Conservation (phyloP, 64 coral and sea anemone genomes). For the Montipora cactus region DNA sequence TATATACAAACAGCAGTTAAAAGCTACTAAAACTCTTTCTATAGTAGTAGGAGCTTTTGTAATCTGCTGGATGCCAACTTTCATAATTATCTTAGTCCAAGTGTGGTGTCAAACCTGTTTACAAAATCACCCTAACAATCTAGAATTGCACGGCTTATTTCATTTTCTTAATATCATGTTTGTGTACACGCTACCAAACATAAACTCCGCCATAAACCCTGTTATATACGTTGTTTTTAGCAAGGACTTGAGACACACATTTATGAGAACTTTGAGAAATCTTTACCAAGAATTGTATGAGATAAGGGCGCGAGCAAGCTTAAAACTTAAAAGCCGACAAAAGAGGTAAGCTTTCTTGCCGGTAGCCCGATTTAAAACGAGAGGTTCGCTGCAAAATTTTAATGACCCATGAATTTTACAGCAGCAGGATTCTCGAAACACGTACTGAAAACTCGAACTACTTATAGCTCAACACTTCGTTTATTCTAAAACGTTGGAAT, state of each 20-base stretch:
- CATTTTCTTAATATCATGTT: slow-evolving; percentile 75
- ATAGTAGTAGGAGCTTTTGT: slow-evolving; percentile 87
- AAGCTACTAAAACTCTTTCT: slow-evolving; percentile 87
- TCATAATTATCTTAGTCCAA: slow-evolving; percentile 73
- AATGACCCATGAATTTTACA: too few relatives aligned
- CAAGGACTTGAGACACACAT: slow-evolving; percentile 78
- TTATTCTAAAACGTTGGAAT: too few relatives aligned
- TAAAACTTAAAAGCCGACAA: background rate
- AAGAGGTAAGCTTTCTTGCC: background rate
- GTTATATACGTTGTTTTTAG: slow-evolving; percentile 93
- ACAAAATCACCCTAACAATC: slow-evolving; percentile 18
- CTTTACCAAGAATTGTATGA: slow-evolving; percentile 24
- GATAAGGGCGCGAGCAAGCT: background rate
- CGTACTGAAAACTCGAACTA: too few relatives aligned
- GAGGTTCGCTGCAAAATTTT: too few relatives aligned
- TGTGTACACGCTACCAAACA: slow-evolving; percentile 82
- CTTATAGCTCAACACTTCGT: too few relatives aligned
- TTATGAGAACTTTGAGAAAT: slow-evolving; percentile 56
- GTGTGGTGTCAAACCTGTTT: slow-evolving; percentile 75
- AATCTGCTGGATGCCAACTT: slow-evolving; percentile 87
- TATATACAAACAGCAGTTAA: slow-evolving; percentile 72
- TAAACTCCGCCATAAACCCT: slow-evolving; percentile 91
- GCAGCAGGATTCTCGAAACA: too few relatives aligned
- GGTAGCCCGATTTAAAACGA: too few relatives aligned
- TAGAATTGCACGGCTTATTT: slow-evolving; percentile 51